These are phyloP conservation scores for Ancistrus triradiatus DNA, from an alignment of 2,113 vertebrate genomes.

Conservation along the genomic window DNA sequence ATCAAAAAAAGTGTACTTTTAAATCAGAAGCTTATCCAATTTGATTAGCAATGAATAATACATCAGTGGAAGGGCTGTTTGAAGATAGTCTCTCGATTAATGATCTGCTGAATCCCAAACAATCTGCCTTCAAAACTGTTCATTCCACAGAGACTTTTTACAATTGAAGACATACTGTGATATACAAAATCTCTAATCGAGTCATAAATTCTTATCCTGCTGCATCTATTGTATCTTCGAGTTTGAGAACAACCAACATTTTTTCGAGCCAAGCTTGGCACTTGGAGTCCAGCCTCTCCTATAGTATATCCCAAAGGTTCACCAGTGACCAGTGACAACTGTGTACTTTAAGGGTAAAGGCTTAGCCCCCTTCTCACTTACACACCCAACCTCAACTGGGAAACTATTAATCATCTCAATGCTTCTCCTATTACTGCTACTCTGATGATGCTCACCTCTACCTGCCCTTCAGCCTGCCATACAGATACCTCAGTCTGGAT, in stretches of 20 bases:
- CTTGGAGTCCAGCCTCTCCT: neutral
- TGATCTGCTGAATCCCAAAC: neutral
- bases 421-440: neutral
- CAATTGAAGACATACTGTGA: neutral
- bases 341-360: neutral
- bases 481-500: neutral
- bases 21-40: constrained; percentile 34
- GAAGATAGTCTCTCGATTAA: neutral
- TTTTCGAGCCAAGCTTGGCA: too few relatives aligned
- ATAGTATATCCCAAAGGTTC: neutral
- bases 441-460: neutral
- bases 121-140: neutral
- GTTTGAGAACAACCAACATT: too few relatives aligned
- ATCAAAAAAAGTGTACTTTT: constrained; percentile 41
- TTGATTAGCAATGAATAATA: constrained; percentile 43
- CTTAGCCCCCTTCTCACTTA: neutral
- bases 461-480: neutral
- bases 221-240: too few relatives aligned
- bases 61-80: constrained; percentile 3
- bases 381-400: neutral
- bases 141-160: neutral
- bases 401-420: neutral
- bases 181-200: neutral
- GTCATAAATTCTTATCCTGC: neutral
- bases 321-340: neutral